A percentile compares a stretch with the other conserved stretches of the same genome.
Conservation (phyloP, 2,797 vertebrate genomes). For the Anas capensis region DNA sequence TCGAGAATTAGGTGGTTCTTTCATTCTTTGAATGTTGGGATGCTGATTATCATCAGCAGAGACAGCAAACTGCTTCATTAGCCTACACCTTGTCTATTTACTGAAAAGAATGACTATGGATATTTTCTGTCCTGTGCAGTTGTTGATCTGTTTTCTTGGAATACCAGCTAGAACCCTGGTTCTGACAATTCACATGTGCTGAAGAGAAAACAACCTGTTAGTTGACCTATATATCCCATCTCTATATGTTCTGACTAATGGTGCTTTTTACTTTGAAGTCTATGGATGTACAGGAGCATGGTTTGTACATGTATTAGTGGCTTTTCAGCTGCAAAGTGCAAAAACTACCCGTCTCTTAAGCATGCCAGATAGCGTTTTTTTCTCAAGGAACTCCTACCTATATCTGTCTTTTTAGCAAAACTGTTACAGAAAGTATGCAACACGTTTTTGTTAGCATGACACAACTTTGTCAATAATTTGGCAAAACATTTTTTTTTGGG, state of each 20-base stretch:
- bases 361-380: not conserved
- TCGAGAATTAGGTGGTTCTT: not conserved
- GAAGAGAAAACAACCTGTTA: constrained; percentile 8
- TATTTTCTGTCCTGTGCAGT: constrained; percentile 18
- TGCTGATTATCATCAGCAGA: constrained; percentile 11
- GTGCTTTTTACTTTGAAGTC: not conserved
- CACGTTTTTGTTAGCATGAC: not conserved
- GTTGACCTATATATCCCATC: not conserved
- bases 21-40: constrained; percentile 21
- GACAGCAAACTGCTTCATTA: not conserved
- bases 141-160: constrained; percentile 6
- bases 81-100: not conserved
- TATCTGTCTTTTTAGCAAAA: not conserved
- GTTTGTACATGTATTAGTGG: not conserved
- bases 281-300: not conserved
- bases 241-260: not conserved
- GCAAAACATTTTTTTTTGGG: not conserved
- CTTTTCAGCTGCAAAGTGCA: not conserved
- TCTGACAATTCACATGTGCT: not conserved
- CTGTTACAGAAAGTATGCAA: not conserved
- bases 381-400: not conserved
- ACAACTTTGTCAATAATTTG: not conserved
- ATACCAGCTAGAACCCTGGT: not conserved
- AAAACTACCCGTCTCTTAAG: not conserved
- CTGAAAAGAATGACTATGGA: not conserved